Evolutionary conservation across 2,797 vertebrate species (phyloP).

Genomic region (Pelochelys cantorii): DNA sequence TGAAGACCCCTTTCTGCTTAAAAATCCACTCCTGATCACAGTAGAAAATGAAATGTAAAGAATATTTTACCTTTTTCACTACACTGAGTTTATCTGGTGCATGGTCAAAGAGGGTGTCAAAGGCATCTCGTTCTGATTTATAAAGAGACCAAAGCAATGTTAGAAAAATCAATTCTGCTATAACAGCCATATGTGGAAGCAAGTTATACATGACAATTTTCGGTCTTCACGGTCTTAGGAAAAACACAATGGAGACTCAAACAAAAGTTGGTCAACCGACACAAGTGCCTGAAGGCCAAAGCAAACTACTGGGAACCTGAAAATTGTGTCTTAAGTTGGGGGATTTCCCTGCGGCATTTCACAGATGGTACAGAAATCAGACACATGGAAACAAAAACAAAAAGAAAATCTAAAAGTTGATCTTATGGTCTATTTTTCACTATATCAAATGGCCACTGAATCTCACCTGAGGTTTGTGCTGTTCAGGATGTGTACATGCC

Average conservation of each 20-base stretch:
- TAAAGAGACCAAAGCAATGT: not conserved
- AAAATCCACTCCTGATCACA: not conserved
- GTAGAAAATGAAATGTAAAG: not conserved
- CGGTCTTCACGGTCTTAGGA: not conserved
- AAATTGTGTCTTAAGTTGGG: not conserved
- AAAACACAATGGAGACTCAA: fast-evolving
- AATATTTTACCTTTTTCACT: conserved; percentile 92
- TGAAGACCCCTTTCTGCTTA: not conserved
- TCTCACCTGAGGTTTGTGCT: not conserved
- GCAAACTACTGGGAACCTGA: not conserved
- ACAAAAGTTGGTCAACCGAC: not conserved
- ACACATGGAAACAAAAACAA: not conserved
- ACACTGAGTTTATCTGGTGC: conserved; percentile 97
- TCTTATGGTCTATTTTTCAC: not conserved
- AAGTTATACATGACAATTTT: not conserved
- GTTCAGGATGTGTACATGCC: not conserved
- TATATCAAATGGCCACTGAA: not conserved
- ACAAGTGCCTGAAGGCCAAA: not conserved
- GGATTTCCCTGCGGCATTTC: not conserved
- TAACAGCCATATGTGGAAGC: not conserved
- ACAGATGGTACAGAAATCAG: not conserved
- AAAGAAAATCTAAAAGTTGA: not conserved
- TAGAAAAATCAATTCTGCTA: not conserved
- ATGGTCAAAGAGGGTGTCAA: conserved; percentile 96
- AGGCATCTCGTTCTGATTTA: conserved; percentile 92